Evolutionary conservation across 2,113 vertebrate genomes (phyloP).

Genomic region (Alouatta palliata): DNA sequence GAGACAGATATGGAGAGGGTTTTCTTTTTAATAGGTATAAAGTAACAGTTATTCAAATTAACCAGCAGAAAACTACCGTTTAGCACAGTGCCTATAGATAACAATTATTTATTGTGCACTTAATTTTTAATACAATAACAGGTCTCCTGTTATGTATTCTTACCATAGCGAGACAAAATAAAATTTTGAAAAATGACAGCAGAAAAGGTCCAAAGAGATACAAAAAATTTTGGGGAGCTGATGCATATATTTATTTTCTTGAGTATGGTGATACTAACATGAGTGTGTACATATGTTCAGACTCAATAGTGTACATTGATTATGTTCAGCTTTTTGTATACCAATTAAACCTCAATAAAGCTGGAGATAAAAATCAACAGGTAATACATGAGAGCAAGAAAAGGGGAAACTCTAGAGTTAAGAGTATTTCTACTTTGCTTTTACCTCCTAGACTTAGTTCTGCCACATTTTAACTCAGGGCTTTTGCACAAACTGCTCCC

Average conservation of each 20-base stretch:
- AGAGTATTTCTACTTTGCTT: background rate
- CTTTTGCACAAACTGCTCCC: background rate
- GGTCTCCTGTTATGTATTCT: background rate
- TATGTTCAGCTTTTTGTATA: background rate
- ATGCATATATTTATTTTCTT: background rate
- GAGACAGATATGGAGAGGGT: background rate
- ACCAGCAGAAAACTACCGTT: background rate
- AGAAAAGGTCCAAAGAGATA: background rate
- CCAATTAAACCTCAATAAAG: background rate
- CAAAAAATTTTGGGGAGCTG: background rate
- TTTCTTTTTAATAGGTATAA: background rate
- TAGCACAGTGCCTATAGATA: background rate
- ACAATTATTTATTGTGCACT: background rate
- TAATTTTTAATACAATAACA: background rate
- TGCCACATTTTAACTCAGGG: fast-evolving
- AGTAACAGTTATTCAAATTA: background rate
- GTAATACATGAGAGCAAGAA: background rate
- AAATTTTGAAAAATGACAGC: background rate
- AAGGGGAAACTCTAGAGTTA: background rate
- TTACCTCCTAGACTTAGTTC: background rate
- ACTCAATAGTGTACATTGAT: background rate
- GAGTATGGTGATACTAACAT: background rate
- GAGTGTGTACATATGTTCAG: background rate
- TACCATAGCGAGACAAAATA: background rate
- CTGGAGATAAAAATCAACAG: background rate